These are phyloP conservation scores for Teleogryllus occipitalis DNA, from an alignment of 1,140 invertebrate species.

Conservation along the genomic window DNA sequence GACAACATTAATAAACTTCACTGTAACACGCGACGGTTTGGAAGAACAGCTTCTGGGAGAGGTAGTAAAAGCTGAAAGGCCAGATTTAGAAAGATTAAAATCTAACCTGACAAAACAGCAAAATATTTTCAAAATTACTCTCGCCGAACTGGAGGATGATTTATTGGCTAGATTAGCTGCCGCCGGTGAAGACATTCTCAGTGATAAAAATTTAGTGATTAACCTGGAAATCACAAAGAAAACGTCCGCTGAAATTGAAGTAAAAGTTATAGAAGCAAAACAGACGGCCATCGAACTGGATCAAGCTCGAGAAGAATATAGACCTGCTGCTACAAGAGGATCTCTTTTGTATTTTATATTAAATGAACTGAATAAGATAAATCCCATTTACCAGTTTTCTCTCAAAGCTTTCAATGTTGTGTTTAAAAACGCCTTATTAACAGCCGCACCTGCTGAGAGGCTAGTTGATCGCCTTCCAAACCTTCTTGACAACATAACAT, in stretches of 20 bases:
- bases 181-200: slow-evolving; percentile 82
- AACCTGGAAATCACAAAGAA: slow-evolving; percentile 91
- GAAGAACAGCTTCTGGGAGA: slow-evolving; percentile 90
- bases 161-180: slow-evolving; percentile 75
- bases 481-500: slow-evolving; percentile 83
- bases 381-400: slow-evolving; percentile 94
- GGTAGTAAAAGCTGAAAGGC: slow-evolving; percentile 87
- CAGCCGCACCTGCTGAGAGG: slow-evolving; percentile 55
- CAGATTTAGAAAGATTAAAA: slow-evolving; percentile 73
- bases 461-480: slow-evolving; percentile 64
- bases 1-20: slow-evolving; percentile 90
- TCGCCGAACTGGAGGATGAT: slow-evolving; percentile 86
- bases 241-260: slow-evolving; percentile 82
- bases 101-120: slow-evolving; percentile 80
- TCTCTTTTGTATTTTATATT: slow-evolving; percentile 91
- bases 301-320: slow-evolving; percentile 79
- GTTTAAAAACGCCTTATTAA: slow-evolving; percentile 78
- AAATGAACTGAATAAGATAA: slow-evolving; percentile 87
- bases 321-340: slow-evolving; percentile 73
- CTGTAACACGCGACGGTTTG: slow-evolving; percentile 83
- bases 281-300: slow-evolving; percentile 82
- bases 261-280: slow-evolving; percentile 73
- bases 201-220: slow-evolving; percentile 80
- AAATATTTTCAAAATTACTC: slow-evolving; percentile 88
- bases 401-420: slow-evolving; percentile 90